Evolutionary conservation across 37 sponge, comb jelly and placozoan genomes (phyloP), one percentile per base, ranked within the genome.

Genomic region (Halichondria panicea): DNA sequence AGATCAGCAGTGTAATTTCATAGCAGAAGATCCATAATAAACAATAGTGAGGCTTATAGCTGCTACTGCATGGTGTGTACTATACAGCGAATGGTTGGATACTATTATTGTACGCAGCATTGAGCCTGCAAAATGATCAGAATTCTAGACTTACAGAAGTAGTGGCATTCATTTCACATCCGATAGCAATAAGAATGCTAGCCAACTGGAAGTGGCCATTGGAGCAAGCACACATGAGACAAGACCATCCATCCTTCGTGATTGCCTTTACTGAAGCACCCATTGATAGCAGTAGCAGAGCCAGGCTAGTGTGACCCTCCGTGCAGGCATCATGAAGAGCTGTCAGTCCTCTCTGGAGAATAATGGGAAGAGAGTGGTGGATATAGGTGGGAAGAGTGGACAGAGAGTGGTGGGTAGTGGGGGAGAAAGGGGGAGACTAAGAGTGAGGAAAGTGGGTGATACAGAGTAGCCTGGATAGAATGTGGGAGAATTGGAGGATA

Each of bases 261-360:
- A 66, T 44, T n/a, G 73, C 72, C 27, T 40, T 61, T 19, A 81
- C 40, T 4, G 32, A 54, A 4, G 84, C 90, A 24, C 84, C 90
- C 43, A 79, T 33, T 25, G 82, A 66, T 4, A 89, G 69, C 12
- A 89, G 76, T 31, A 84, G 75, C 32, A 77, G 74, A 8, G 63
- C 53, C 8, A 82, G 57, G 25, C 45, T n/a, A 2, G 62, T 74
- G 62, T 79, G 84, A 1, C 90, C 84, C 27, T 89, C 84, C 37
- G 74, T 32, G 34, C 84, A 70, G 15, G 90, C 81, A 45, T 89
- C 90, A 50, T 89, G 90, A 4, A 89, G 81, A 43, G 90, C 75
- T 12, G 90, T 89, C 60, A 68, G 75, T 41, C 84, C 90, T 19
- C 80, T 43, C 90, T 89, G 65, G 3, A 63, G 19, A n/a, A n/a